Conservation (phyloP, 2,797 vertebrate species). For the Enteromius argenteus region DNA sequence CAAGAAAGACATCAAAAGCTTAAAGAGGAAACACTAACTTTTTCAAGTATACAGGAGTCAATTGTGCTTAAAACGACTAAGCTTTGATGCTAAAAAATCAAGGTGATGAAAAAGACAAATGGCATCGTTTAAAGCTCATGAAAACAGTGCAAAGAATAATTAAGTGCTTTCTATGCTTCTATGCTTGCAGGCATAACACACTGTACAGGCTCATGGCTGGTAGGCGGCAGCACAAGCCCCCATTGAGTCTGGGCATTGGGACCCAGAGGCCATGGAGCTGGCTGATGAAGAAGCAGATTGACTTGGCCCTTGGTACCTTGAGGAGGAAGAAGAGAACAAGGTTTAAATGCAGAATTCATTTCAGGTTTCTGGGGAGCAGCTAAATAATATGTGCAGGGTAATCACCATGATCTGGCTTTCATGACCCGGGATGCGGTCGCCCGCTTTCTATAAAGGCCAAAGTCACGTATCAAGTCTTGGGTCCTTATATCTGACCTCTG, state of each 20-base stretch:
- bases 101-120: slow-evolving; percentile 45
- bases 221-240: slow-evolving; percentile 79
- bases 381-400: slow-evolving; percentile 2
- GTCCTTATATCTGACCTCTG: slow-evolving; percentile 84
- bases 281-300: slow-evolving; percentile 81
- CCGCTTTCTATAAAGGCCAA: slow-evolving; percentile 79
- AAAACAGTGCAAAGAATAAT: slow-evolving; percentile 40
- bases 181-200: slow-evolving; percentile 64
- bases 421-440: slow-evolving; percentile 82
- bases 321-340: slow-evolving; percentile 17
- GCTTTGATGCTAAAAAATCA: slow-evolving; percentile 48
- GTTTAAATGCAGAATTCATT: not conserved
- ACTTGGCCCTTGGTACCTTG: slow-evolving; percentile 77
- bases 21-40: slow-evolving; percentile 40
- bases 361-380: not conserved
- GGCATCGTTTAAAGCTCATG: slow-evolving; percentile 46
- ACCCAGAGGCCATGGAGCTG: slow-evolving; percentile 76
- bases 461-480: slow-evolving; percentile 80
- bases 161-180: slow-evolving; percentile 44
- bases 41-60: slow-evolving; percentile 54
- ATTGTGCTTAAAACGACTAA: slow-evolving; percentile 58
- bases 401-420: slow-evolving; percentile 94
- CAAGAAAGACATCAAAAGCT: slow-evolving; percentile 49
- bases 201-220: slow-evolving; percentile 54
- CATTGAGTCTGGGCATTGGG: slow-evolving; percentile 74